These are phyloP conservation scores for Octonoba sinensis DNA, from an alignment of 2,888 invertebrate genomes.

Conservation along the genomic window DNA sequence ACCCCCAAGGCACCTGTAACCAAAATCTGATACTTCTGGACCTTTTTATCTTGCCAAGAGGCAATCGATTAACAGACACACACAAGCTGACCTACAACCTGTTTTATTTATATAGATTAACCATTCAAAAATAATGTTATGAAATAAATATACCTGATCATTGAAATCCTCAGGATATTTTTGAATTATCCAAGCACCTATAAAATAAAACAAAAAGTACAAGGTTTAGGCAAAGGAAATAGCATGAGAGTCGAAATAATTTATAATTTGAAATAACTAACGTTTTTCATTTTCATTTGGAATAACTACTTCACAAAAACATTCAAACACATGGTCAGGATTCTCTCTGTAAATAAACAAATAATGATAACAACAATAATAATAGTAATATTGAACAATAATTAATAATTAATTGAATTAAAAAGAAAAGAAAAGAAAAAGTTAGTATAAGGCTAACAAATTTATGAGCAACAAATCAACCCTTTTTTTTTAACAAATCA, in stretches of 20 bases:
- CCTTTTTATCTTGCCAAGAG: too few relatives aligned
- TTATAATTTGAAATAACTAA: constrained; percentile 20
- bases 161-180: constrained; percentile 69
- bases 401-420: background rate
- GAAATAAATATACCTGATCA: constrained; percentile 65
- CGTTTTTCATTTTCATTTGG: constrained; percentile 56
- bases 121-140: background rate
- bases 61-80: too few relatives aligned
- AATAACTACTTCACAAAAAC: constrained; percentile 63
- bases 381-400: background rate
- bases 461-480: too few relatives aligned
- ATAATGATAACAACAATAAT: background rate
- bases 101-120: too few relatives aligned
- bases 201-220: constrained; percentile 20
- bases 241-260: background rate
- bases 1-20: too few relatives aligned
- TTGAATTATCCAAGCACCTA: constrained; percentile 66
- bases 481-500: too few relatives aligned
- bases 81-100: too few relatives aligned
- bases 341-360: constrained; percentile 47
- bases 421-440: too few relatives aligned
- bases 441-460: too few relatives aligned
- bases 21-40: too few relatives aligned
- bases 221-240: background rate
- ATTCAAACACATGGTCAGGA: constrained; percentile 60